A percentile compares a stretch with the other conserved stretches of the same genome.
phyloP scores from a whole-genome alignment of 2,797 vertebrate species.

The Bradypodion pumilum region DNA sequence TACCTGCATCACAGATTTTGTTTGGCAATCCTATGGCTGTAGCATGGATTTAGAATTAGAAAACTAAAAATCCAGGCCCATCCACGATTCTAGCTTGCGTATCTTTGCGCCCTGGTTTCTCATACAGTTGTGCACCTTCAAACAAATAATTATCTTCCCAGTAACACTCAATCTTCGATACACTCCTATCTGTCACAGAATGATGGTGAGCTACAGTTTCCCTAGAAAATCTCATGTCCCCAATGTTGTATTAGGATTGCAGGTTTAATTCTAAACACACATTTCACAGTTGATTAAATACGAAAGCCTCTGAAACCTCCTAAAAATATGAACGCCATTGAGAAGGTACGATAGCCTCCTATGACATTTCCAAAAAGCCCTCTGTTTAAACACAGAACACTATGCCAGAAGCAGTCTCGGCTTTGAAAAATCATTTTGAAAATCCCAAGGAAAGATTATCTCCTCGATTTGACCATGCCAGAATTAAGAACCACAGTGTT shows the following conservation, averaged over 20 bases:
- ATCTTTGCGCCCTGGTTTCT: background rate
- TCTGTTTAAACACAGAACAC: background rate
- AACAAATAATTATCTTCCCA: background rate
- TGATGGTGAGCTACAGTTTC: background rate
- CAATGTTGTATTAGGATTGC: conserved; percentile 1
- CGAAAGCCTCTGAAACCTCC: background rate
- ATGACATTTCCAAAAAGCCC: background rate
- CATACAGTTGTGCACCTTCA: background rate
- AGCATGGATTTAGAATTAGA: background rate
- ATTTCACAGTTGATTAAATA: conserved; percentile 11
- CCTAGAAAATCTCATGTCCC: background rate
- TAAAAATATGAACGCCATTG: conserved; percentile 13
- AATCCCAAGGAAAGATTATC: conserved; percentile 7
- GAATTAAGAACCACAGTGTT: conserved; percentile 25
- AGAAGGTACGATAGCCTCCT: background rate
- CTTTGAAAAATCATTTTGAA: conserved; percentile 21
- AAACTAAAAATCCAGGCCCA: background rate
- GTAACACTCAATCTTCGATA: background rate
- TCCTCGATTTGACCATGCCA: conserved; percentile 29
- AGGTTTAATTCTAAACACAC: background rate
- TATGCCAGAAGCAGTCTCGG: background rate
- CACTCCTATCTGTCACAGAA: background rate
- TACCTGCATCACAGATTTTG: too few species aligned
- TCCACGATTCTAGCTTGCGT: background rate
- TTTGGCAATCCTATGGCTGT: background rate